Base-by-base conservation (phyloP, 2,888 invertebrate genomes). In the Xylota sylvarum region DNA sequence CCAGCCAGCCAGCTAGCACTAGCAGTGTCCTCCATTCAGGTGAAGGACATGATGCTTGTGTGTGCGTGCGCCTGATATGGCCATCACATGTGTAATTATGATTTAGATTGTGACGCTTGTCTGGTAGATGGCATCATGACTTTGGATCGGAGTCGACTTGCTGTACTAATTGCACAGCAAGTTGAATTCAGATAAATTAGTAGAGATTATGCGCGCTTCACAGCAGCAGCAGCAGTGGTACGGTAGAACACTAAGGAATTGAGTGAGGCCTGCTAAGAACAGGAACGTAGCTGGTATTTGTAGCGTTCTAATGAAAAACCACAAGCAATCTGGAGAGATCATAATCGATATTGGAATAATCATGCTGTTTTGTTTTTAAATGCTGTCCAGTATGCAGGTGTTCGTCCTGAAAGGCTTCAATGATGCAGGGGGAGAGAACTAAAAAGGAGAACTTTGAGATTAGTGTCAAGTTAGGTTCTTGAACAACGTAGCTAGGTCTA, bases 71-170 rank as follows among this genome's bases (percentile, higher is more conserved):
- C 32, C 32, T 19, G 58, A 58, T 81, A 74, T 80, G 74, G 76
- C 64, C 62, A 67, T 81, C 76, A 85, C 65, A 62, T 70, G 43
- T 70, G 70, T 81, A 72, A 85, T 77, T 81, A 81, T 77, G 85
- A 85, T 72, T 81, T 81, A 81, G 81, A 85, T 77, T 85, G 76
- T 76, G 70, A 65, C 76, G 73, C 84, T 83, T 79, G 67, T 73
- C 78, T 40, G 52, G 73, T 14, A 56, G 69, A 70, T 50, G 70
- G 64, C 52, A 69, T 73, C 72, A 74, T 52, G 73, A 50, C 48
- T 55, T 52, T 52, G 76, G 32, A 17, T 17, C 50, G 40, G 30
- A 60, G 65, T 32, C 52, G 72, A 58, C 27, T 65, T 17, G 73
- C 40, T 30, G 19, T 48, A 64, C 79, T 80, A 73, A 80, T 73